phyloP scores from a whole-genome alignment of 2,113 vertebrate species.

The Lota lota region DNA sequence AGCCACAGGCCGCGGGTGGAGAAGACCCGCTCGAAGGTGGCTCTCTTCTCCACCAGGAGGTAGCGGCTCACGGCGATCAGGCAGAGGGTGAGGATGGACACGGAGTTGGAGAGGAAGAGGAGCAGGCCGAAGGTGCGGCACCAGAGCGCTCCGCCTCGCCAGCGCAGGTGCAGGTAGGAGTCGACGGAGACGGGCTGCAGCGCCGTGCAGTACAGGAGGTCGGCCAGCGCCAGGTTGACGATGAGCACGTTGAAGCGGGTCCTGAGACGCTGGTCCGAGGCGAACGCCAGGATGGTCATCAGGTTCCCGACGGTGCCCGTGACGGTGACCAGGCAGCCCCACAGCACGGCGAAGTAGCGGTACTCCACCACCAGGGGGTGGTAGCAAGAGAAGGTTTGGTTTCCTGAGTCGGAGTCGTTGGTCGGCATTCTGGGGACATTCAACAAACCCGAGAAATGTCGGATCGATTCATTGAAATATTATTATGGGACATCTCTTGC shows the following conservation, averaged over 20 bases:
- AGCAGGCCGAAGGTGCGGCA: conserved; percentile 81
- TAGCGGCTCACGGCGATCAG: conserved; percentile 81
- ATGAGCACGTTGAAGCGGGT: conserved; percentile 86
- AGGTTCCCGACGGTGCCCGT: conserved; percentile 80
- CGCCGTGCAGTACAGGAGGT: conserved; percentile 82
- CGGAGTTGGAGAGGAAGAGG: conserved; percentile 82
- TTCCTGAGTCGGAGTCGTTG: conserved; percentile 43
- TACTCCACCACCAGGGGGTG: conserved; percentile 75
- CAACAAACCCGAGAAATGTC: conserved; percentile 15
- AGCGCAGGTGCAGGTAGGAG: conserved; percentile 81
- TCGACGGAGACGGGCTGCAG: conserved; percentile 84
- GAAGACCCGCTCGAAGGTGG: conserved; percentile 75
- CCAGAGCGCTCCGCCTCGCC: conserved; percentile 75
- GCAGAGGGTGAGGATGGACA: conserved; percentile 85
- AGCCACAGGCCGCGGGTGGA: conserved; percentile 60
- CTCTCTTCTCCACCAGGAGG: conserved; percentile 75
- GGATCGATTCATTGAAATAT: neutral
- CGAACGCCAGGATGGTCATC: conserved; percentile 82
- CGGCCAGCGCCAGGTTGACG: conserved; percentile 80
- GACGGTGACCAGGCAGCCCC: conserved; percentile 76
- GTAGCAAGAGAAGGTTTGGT: conserved; percentile 77
- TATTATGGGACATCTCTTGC: neutral
- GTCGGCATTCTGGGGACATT: conserved; percentile 48
- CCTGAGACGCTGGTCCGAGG: conserved; percentile 68
- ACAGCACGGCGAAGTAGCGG: conserved; percentile 78